Evolutionary conservation across 2,797 vertebrate species (phyloP).

Genomic region (Phalloptychus januarius): DNA sequence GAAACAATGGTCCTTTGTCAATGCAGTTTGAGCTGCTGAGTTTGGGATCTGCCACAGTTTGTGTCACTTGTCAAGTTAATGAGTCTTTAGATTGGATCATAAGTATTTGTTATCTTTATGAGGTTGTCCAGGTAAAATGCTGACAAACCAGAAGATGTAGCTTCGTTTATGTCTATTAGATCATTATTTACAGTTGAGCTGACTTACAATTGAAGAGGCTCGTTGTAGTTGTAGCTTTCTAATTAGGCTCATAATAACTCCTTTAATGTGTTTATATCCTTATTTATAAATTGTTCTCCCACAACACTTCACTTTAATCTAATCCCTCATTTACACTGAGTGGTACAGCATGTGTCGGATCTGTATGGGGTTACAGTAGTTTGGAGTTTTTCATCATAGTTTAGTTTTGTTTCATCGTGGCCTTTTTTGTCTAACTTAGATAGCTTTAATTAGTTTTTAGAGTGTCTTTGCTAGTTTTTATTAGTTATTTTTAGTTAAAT

Average conservation of each 20-base stretch:
- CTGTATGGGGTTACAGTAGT: too few relatives aligned
- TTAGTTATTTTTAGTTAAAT: too few relatives aligned
- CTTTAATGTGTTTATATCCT: neutral
- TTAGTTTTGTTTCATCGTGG: too few relatives aligned
- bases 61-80: slow-evolving; percentile 53
- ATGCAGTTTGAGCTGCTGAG: slow-evolving; percentile 32
- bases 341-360: neutral
- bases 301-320: neutral
- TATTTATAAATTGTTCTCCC: neutral
- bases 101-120: slow-evolving; percentile 30
- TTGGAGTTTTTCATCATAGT: too few relatives aligned
- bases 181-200: neutral
- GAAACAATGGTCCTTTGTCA: slow-evolving; percentile 60
- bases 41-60: slow-evolving; percentile 32
- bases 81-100: slow-evolving; percentile 37
- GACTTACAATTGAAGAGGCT: neutral
- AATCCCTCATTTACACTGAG: neutral
- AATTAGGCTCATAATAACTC: neutral
- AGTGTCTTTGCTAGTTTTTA: too few relatives aligned
- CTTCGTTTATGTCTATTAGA: neutral
- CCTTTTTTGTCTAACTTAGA: too few relatives aligned
- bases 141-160: neutral
- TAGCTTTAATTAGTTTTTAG: too few relatives aligned
- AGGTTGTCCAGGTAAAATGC: neutral
- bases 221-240: too few relatives aligned